Percentiles rank a stretch among this genome's conserved stretches.
Conservation (phyloP, 2,888 invertebrate genomes). For the Chironomus riparius region DNA sequence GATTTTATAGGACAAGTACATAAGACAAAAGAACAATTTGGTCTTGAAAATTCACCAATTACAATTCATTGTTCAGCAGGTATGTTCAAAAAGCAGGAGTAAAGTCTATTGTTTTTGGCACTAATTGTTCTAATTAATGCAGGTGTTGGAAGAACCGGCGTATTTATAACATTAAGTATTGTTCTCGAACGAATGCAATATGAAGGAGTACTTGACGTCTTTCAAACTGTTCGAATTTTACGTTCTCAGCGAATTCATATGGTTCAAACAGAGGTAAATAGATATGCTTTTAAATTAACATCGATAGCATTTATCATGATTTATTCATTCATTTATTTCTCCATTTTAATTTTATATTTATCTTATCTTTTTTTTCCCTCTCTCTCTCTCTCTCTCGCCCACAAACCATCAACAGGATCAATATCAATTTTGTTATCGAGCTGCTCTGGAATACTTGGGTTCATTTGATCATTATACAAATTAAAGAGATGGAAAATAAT, state of each 20-base stretch:
- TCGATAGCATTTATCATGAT: neutral
- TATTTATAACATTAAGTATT: constrained; percentile 95
- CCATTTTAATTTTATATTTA: constrained; percentile 27
- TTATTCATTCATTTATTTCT: neutral
- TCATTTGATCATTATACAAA: constrained; percentile 95
- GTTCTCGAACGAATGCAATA: constrained; percentile 98
- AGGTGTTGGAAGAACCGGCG: constrained; percentile 93
- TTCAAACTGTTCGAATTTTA: constrained; percentile 96
- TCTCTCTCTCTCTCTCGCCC: too few species aligned
- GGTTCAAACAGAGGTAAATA: constrained; percentile 94
- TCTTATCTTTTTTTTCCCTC: too few species aligned
- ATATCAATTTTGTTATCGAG: constrained; percentile 99
- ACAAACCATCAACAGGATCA: constrained; percentile 65
- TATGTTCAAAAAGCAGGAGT: neutral
- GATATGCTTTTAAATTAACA: constrained; percentile 27
- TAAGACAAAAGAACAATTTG: constrained; percentile 99
- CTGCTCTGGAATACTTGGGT: constrained; percentile 95
- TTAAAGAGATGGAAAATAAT: constrained; percentile 43
- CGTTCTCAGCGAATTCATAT: constrained; percentile 97
- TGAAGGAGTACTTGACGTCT: constrained; percentile 97
- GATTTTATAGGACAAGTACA: constrained; percentile 99
- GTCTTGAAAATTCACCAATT: constrained; percentile 92
- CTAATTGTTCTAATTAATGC: neutral
- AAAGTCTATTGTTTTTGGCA: too few species aligned
- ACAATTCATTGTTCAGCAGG: constrained; percentile 97